Evolutionary conservation across 2,113 vertebrate genomes (phyloP).

Genomic region (Cynopterus brachyotis): DNA sequence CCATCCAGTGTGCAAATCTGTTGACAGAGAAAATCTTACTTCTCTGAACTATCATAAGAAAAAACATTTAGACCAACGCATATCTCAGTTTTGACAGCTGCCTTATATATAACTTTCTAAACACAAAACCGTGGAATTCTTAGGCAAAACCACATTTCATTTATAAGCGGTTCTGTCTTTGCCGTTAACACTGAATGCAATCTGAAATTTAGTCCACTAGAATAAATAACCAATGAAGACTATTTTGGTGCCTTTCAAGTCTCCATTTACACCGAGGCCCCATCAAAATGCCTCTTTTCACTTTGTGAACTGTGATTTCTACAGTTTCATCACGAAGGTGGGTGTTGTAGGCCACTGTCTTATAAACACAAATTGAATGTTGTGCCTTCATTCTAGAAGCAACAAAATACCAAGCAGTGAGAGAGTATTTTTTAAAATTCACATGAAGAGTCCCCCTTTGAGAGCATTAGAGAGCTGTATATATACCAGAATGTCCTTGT

Average conservation of each 20-base stretch:
- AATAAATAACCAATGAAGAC: background rate
- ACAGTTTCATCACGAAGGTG: background rate
- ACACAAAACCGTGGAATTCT: background rate
- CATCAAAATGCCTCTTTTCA: background rate
- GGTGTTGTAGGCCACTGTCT: background rate
- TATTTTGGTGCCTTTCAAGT: background rate
- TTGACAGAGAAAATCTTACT: background rate
- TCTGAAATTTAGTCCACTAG: background rate
- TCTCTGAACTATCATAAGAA: background rate
- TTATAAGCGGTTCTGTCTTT: background rate
- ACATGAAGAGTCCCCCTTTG: background rate
- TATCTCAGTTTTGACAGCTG: background rate
- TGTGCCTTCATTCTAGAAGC: background rate
- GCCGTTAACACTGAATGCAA: background rate
- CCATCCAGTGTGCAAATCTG: background rate
- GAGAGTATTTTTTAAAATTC: background rate
- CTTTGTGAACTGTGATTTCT: background rate
- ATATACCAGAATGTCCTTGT: background rate
- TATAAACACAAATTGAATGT: background rate
- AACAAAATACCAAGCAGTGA: background rate
- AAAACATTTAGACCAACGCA: background rate
- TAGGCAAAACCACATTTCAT: conserved; percentile 7
- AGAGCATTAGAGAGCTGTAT: background rate
- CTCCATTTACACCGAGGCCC: background rate
- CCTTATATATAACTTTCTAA: conserved; percentile 4